phyloP scores from a whole-genome alignment of 1,140 invertebrate genomes.

The Planococcus citri region DNA sequence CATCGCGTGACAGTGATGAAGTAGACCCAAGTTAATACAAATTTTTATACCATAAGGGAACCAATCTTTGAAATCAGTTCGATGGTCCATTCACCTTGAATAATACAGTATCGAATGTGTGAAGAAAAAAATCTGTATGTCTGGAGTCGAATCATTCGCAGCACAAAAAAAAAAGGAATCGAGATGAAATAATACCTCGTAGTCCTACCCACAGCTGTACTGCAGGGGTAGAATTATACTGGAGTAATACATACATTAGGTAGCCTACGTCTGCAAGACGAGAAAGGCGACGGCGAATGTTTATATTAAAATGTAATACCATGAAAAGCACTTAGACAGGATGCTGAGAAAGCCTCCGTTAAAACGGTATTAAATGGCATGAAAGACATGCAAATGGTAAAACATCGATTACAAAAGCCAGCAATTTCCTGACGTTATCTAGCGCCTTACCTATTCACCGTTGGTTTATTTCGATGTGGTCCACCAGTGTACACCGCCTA shows the following conservation, averaged over 20 bases:
- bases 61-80: not conserved
- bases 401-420: constrained; percentile 6
- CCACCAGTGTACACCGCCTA: too few species aligned
- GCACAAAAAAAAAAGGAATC: not conserved
- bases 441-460: not conserved
- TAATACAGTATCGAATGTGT: not conserved
- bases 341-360: not conserved
- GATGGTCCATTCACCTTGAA: not conserved
- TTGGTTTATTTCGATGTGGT: too few species aligned
- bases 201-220: too few species aligned
- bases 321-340: not conserved
- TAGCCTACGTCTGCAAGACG: too few species aligned
- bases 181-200: not conserved
- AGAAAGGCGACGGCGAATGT: too few species aligned
- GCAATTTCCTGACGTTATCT: not conserved
- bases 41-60: not conserved
- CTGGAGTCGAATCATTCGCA: not conserved
- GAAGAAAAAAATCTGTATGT: not conserved
- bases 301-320: not conserved
- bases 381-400: not conserved
- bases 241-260: too few species aligned
- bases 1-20: not conserved
- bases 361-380: constrained; percentile 3
- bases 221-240: too few species aligned
- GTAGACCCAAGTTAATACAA: not conserved